phyloP scores from a whole-genome alignment of 2,888 invertebrate species.

The Drosophila mayaguana region DNA sequence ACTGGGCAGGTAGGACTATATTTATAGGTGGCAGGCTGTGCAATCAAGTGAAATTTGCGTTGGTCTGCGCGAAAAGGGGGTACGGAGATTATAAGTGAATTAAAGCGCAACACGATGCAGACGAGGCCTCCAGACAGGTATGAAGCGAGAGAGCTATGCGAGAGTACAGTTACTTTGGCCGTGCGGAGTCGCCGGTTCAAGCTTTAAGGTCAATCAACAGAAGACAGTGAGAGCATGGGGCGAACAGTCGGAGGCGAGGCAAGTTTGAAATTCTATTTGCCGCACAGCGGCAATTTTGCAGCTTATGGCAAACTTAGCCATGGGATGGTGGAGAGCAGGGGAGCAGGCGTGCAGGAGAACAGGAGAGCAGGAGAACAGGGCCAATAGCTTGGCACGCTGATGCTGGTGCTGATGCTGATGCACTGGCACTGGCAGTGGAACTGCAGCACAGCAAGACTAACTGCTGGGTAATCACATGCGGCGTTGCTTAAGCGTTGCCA shows the following conservation, averaged over 20 bases:
- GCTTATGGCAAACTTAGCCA: constrained; percentile 36
- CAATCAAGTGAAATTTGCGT: constrained; percentile 73
- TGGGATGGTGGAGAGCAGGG: background rate
- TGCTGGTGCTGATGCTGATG: constrained; percentile 49
- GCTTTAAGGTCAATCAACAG: constrained; percentile 74
- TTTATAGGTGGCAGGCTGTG: constrained; percentile 22
- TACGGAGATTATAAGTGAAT: constrained; percentile 67
- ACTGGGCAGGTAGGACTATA: background rate
- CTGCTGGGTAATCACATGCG: constrained; percentile 81
- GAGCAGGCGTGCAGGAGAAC: background rate
- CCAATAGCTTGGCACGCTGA: constrained; percentile 35
- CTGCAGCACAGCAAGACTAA: constrained; percentile 59
- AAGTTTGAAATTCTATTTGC: constrained; percentile 74
- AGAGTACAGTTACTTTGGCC: constrained; percentile 60
- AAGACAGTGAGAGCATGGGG: background rate
- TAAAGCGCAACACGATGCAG: constrained; percentile 50
- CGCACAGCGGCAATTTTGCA: constrained; percentile 74
- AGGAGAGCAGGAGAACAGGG: background rate
- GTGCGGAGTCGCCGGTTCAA: constrained; percentile 53
- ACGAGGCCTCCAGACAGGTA: constrained; percentile 25
- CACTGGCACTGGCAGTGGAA: constrained; percentile 26
- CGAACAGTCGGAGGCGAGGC: constrained; percentile 23
- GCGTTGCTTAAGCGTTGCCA: constrained; percentile 68
- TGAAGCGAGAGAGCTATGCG: constrained; percentile 25
- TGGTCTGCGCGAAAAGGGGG: constrained; percentile 42